Base-by-base conservation (phyloP, 1,140 invertebrate species). In the Theocolax elegans region DNA sequence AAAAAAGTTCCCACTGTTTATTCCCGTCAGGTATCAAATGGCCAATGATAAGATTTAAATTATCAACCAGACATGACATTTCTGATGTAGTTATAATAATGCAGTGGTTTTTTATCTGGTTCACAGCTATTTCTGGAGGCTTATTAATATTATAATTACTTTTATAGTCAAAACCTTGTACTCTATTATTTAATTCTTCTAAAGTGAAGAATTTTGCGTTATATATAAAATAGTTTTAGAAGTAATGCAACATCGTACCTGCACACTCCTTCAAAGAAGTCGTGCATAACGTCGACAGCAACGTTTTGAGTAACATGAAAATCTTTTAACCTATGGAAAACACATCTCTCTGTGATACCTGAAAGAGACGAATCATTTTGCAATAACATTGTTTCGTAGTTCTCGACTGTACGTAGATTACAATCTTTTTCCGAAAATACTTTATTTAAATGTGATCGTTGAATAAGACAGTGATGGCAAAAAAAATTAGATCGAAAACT, bases 381-480 rank as follows among this genome's bases (percentile, higher is more conserved):
- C 15, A 29, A 9, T 10, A 54, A 31, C 12, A 23, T 17, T 54
- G 12, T 23, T 2, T 29, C 12, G 58, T 70, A 70, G 27, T 51
- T 54, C 17, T 54, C 59, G 17, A 23, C 8, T 48, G 23, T 56
- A 44, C 51, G 38, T 3, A 56, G 27, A 15, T n/a, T 3, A 29
- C 67, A 70, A 62, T 70, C 29, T n/a, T 53, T 44, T 56, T 64
- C 49, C 6, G 23, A n/a, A 9, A 70, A 56, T 27, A 56, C 10
- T 12, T 15, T 56, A 44, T 51, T 54, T 2, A 64, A 46, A 29
- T 70, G 17, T 23, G 29, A 56, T 13, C 44, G 3, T 25, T 51
- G 12, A 25, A 38, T 65, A 21, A 71, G 46, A 53, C 71, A 75
- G 49, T 70, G 67, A 31, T 67, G 51, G 17, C 71, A 75, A 15